Evolutionary conservation across 2,888 invertebrate genomes (phyloP).

Genomic region (Leptopilina myrica): DNA sequence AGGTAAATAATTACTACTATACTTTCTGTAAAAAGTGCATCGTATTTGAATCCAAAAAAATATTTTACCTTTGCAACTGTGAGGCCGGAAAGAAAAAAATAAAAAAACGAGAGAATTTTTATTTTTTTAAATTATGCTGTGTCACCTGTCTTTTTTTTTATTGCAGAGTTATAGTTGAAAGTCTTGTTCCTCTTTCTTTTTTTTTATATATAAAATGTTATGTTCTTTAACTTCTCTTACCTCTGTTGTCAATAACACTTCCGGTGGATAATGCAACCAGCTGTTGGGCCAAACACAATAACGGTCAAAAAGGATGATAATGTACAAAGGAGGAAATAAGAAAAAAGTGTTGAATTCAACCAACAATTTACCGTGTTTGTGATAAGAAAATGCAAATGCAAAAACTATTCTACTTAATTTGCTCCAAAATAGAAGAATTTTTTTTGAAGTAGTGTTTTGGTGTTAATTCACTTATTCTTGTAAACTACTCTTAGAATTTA

Average conservation of each 20-base stretch:
- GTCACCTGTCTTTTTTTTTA: constrained; percentile 11
- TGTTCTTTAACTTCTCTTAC: constrained; percentile 14
- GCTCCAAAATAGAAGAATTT: too few relatives aligned
- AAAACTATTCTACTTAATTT: too few relatives aligned
- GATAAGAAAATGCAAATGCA: too few relatives aligned
- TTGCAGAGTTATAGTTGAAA: background rate
- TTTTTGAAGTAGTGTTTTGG: too few relatives aligned
- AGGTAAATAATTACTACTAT: background rate
- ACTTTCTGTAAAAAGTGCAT: too few relatives aligned
- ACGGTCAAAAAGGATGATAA: background rate
- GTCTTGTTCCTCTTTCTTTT: background rate
- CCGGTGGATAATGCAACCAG: constrained; percentile 30
- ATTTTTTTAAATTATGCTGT: background rate
- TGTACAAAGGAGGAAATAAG: background rate
- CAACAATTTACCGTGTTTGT: background rate
- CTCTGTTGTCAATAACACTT: constrained; percentile 14
- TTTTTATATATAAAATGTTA: too few relatives aligned
- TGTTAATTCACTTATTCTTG: too few relatives aligned
- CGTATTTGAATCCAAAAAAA: too few relatives aligned
- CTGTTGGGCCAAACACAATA: background rate
- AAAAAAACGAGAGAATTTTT: too few relatives aligned
- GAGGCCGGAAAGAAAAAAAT: too few relatives aligned
- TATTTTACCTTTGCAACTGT: too few relatives aligned
- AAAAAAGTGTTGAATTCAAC: background rate
- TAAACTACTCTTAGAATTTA: too few relatives aligned